Evolutionary conservation across 1,140 invertebrate genomes (phyloP).

Genomic region (Drosophila varians): DNA sequence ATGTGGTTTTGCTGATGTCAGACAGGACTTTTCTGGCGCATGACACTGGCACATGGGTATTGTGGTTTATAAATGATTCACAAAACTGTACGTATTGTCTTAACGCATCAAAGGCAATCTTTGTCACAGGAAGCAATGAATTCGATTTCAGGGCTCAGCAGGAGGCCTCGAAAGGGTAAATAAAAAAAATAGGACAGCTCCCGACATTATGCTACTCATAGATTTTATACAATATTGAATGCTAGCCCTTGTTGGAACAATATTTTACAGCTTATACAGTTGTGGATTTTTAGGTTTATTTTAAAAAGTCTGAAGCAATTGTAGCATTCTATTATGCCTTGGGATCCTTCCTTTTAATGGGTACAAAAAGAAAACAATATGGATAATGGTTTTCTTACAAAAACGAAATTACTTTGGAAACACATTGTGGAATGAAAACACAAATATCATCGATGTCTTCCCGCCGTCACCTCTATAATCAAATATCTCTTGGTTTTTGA

Average conservation of each 20-base stretch:
- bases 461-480: conserved; percentile 15
- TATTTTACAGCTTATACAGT: too few species aligned
- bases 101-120: conserved; percentile 62
- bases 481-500: not conserved
- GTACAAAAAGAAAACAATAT: conserved; percentile 12
- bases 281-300: not conserved
- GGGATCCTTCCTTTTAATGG: not conserved
- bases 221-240: not conserved
- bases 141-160: conserved; percentile 6
- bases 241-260: too few species aligned
- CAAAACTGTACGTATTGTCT: conserved; percentile 59
- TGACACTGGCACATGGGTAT: conserved; percentile 20
- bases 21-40: conserved; percentile 25
- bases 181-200: not conserved
- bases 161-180: conserved; percentile 11
- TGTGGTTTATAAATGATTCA: conserved; percentile 60
- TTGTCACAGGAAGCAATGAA: conserved; percentile 55
- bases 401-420: conserved; percentile 4
- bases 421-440: not conserved
- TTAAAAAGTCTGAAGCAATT: not conserved
- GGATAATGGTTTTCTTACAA: conserved; percentile 10
- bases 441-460: not conserved
- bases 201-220: not conserved
- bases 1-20: conserved; percentile 17
- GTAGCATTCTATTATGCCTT: too few species aligned